phyloP scores from a whole-genome alignment of 1,140 invertebrate genomes.

The Cotesia vestalis region DNA sequence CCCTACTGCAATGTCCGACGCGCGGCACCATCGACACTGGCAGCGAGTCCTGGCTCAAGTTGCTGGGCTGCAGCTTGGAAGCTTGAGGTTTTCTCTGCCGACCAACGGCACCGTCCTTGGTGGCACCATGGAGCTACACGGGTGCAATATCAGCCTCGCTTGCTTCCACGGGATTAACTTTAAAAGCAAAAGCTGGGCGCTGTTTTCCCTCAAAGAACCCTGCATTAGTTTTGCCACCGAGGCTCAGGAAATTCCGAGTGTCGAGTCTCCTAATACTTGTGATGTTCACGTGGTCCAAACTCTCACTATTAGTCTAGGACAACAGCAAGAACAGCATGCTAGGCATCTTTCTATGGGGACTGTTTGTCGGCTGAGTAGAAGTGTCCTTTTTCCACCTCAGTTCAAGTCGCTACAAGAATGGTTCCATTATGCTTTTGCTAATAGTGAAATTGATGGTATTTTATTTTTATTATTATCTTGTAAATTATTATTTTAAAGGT shows the following conservation, averaged over 20 bases:
- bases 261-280: conserved; percentile 65
- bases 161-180: conserved; percentile 99
- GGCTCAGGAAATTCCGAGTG: conserved; percentile 82
- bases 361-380: conserved; percentile 89
- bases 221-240: conserved; percentile 95
- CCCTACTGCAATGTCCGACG: conserved; percentile 68
- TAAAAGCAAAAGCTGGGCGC: conserved; percentile 94
- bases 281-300: conserved; percentile 84
- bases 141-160: conserved; percentile 91
- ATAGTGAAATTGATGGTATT: conserved; percentile 91
- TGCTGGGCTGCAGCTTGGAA: conserved; percentile 78
- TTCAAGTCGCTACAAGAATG: conserved; percentile 90
- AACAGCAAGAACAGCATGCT: conserved; percentile 72
- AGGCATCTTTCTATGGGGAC: conserved; percentile 89
- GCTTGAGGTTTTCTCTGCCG: conserved; percentile 68
- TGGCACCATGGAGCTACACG: conserved; percentile 90
- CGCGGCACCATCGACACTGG: conserved; percentile 91
- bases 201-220: conserved; percentile 94
- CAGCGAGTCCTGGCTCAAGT: conserved; percentile 81
- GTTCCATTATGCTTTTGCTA: conserved; percentile 96
- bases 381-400: conserved; percentile 92
- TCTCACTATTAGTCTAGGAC: conserved; percentile 88
- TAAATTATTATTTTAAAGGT: no score
- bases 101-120: conserved; percentile 85
- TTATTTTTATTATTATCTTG: conserved; percentile 9